A percentile compares a stretch with the other conserved stretches of the same genome.
Evolutionary conservation across 2,113 vertebrate genomes (phyloP).

Genomic region (Corythoichthys haematopterus): DNA sequence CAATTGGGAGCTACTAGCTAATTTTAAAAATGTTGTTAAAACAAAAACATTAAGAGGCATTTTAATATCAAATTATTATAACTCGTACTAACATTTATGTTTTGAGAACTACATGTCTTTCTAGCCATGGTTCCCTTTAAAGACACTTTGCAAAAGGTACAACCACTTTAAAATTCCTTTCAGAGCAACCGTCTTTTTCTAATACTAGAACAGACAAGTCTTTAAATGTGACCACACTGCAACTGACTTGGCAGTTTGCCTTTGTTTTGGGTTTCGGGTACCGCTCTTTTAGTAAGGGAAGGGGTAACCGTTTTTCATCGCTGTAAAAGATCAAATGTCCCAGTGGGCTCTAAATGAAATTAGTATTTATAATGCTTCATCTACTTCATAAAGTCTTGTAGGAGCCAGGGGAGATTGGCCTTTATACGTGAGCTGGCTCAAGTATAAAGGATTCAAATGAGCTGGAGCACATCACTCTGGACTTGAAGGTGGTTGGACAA

Average conservation of each 20-base stretch:
- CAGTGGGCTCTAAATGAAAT: conserved; percentile 59
- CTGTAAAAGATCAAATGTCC: conserved; percentile 31
- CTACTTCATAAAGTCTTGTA: conserved; percentile 57
- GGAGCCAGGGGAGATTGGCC: conserved; percentile 36
- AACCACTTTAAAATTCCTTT: conserved; percentile 52
- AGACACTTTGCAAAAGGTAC: conserved; percentile 11
- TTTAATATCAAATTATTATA: no score
- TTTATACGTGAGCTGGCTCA: conserved; percentile 49
- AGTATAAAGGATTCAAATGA: conserved; percentile 37
- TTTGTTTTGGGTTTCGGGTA: conserved; percentile 41
- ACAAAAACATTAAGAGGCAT: no score
- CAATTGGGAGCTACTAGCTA: no score
- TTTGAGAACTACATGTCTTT: no score
- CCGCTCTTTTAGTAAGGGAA: conserved; percentile 38
- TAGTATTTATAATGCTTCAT: conserved; percentile 68
- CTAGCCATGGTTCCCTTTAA: no score
- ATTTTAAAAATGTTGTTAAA: no score
- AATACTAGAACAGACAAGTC: conserved; percentile 46
- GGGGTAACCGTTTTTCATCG: conserved; percentile 34
- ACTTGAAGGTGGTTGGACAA: no score
- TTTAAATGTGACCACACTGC: conserved; percentile 53
- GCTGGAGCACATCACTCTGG: no score
- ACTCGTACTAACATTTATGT: no score
- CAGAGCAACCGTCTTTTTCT: conserved; percentile 36
- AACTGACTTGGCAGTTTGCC: conserved; percentile 46